A percentile compares a stretch with the other conserved stretches of the same genome.
These are phyloP conservation scores for Drosophila maculinotata DNA, from an alignment of 2,888 invertebrate species.

Conservation along the genomic window DNA sequence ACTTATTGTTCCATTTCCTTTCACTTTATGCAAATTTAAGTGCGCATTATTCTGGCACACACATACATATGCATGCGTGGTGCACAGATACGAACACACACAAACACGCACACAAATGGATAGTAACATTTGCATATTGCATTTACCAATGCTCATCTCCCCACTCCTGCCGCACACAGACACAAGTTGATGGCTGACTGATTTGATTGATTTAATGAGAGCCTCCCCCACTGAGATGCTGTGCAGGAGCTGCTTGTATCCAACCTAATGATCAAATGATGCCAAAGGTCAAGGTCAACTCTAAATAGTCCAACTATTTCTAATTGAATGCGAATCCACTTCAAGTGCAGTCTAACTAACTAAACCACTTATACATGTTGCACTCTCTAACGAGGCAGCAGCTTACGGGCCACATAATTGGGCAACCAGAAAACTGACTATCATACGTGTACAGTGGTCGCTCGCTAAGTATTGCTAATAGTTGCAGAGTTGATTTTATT, in stretches of 20 bases:
- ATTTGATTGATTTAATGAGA: constrained; percentile 66
- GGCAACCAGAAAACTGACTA: constrained; percentile 15
- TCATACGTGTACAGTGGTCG: background rate
- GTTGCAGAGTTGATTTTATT: no score
- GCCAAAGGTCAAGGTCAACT: constrained; percentile 35
- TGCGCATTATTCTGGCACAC: constrained; percentile 57
- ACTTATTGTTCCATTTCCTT: constrained; percentile 78
- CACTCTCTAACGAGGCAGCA: constrained; percentile 3
- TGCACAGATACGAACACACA: constrained; percentile 11
- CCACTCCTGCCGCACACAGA: background rate
- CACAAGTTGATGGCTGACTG: constrained; percentile 27
- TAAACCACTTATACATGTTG: constrained; percentile 5
- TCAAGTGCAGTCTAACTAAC: constrained; percentile 2
- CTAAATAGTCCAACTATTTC: constrained; percentile 3
- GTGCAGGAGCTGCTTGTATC: background rate
- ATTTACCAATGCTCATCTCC: constrained; percentile 2
- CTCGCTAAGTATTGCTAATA: background rate
- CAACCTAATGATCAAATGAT: constrained; percentile 24
- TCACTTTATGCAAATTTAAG: constrained; percentile 76
- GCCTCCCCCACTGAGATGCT: constrained; percentile 11
- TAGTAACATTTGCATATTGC: constrained; percentile 49
- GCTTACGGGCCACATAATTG: constrained; percentile 3
- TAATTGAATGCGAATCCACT: background rate
- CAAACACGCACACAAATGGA: constrained; percentile 9
- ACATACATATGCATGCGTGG: constrained; percentile 25